phyloP scores from a whole-genome alignment of 2,113 vertebrate species.

The Mesoclemmys tuberculata region DNA sequence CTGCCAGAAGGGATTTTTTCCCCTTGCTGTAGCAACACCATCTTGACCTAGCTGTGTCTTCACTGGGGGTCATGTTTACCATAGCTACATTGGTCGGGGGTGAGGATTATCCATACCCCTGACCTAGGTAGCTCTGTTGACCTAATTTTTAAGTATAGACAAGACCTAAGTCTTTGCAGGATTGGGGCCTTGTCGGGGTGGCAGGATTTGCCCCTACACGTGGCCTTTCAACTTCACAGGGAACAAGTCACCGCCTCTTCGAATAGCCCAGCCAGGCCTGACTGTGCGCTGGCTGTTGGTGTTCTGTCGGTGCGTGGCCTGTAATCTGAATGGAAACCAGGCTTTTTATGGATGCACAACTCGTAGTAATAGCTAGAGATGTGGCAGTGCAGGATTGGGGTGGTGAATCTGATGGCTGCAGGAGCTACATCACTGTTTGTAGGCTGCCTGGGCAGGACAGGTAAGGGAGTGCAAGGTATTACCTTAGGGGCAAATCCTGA shows the following conservation, averaged over 20 bases:
- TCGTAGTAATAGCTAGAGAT: neutral
- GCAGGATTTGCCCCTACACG: fast-evolving
- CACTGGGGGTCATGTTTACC: too few species aligned
- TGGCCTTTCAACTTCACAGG: neutral
- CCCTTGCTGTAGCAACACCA: too few species aligned
- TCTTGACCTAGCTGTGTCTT: too few species aligned
- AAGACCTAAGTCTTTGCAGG: neutral
- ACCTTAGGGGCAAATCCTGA: neutral
- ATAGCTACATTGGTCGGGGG: too few species aligned
- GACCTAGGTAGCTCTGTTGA: too few species aligned
- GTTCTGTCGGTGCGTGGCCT: fast-evolving
- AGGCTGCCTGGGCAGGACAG: neutral
- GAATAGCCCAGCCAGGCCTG: neutral
- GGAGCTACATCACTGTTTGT: neutral
- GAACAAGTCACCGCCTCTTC: neutral
- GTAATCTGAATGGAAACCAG: neutral
- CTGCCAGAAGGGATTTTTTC: too few species aligned
- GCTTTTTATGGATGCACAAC: neutral
- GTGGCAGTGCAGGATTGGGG: neutral
- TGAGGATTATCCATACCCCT: too few species aligned
- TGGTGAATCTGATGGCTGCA: neutral
- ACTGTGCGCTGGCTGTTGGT: neutral
- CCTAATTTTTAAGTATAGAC: too few species aligned
- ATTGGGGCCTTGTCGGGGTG: neutral
- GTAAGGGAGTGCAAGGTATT: neutral